Evolutionary conservation across 1,140 invertebrate species (phyloP), one percentile per base, ranked within the genome.

Genomic region (Oedothorax gibbosus): DNA sequence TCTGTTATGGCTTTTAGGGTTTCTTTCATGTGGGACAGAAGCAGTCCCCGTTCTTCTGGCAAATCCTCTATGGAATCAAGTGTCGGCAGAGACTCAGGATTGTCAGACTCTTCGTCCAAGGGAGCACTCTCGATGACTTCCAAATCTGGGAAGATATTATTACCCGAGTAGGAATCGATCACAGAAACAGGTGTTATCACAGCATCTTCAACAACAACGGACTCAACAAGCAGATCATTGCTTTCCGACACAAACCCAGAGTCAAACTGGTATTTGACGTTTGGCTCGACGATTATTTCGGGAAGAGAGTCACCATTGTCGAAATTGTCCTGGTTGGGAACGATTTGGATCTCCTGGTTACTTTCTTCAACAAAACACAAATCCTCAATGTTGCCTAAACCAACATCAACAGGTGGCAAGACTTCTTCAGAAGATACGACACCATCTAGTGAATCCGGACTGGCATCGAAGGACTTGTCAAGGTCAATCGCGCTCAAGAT

Each of bases 201-300:
- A 75, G 81, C 50, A 56, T 75, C 71, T 62, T 56, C 51, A 20
- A 50, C n/a, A 20, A 49, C 8, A 14, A 53, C 8, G 51, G 76
- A 75, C 9, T 75, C 72, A 5, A 11, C 20, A 11, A 35, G 81
- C 12, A 84, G 76, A 60, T 84, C 81, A 50, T 75, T 84, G 18
- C 81, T 84, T 49, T 84, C 81, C 7, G 81, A 84, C 12, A 71
- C 81, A 18, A 84, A 66, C 49, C 81, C 81, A 18, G 81, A 84
- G 50, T 84, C 81, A 57, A 71, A 75, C 68, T 84, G 81, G 68
- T 84, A 75, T 66, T 84, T 84, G 57, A n/a, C 68, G 20, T 68
- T 68, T 1, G 60, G 14, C 20, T 56, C n/a, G 7, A 73, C 57
- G 3, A 54, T n/a, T 20, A 56, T 51, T 12, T 15, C 57, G 7